Evolutionary conservation across 1,140 invertebrate genomes (phyloP), one percentile per base, ranked within the genome.

Genomic region (Gonatopus flavifemur): DNA sequence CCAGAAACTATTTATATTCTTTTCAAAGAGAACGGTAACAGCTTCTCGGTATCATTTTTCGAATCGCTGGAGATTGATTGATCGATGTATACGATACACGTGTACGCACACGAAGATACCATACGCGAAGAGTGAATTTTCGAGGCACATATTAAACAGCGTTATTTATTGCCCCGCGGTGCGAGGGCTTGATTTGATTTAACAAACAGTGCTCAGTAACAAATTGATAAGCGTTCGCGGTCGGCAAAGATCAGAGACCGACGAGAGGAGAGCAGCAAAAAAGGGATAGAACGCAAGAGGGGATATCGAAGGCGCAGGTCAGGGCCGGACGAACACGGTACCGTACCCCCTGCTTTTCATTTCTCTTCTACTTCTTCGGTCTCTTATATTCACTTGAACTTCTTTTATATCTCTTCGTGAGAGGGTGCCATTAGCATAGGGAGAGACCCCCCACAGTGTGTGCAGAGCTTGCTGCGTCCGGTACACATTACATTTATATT

Each of bases 381-480:
- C 44, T 45, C 40, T n/a, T n/a, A n/a, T n/a, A n/a, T n/a, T n/a
- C n/a, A 52, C 51, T 54, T 24, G n/a, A n/a, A n/a, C 41, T 43
- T 64, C 55, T 53, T 45, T 47, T 59, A 39, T 50, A 15, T 28
- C 35, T 48, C 56, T 69, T 70, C 68, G 68, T 77, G 72, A 73
- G 70, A 72, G 63, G 64, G 66, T 59, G 63, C 72, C 72, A 77
- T 77, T 77, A 75, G 74, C 74, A 77, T 76, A 76, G 72, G 54
- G 52, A 39, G n/a, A n/a, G 74, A 72, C 71, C 71, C 72, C 72
- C 74, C 72, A 73, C 66, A 62, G 74, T 49, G 71, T 36, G 39
- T 46, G 52, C 62, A 35, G 57, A 48, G 51, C 55, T 52, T 55
- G 42, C 31, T 33, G 52, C 13, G 43, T 46, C 70, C 57, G 68